A percentile compares a stretch with the other conserved stretches of the same genome.
Conservation (phyloP, 1,140 invertebrate species). For the Aphaenogaster ashmeadi region DNA sequence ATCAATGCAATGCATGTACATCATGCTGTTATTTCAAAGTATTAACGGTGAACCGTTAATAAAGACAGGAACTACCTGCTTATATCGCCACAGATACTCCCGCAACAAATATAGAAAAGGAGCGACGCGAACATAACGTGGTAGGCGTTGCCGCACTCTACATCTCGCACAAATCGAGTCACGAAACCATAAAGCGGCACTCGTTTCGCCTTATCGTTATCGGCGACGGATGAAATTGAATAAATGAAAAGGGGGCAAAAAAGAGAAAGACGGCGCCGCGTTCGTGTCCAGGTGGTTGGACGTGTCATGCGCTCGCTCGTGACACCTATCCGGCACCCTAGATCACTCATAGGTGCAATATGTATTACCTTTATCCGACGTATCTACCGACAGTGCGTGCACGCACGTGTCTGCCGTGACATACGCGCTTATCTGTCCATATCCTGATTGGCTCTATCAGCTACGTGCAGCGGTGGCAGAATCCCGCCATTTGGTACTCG, state of each 20-base stretch:
- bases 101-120: background rate
- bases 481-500: slow-evolving; percentile 64
- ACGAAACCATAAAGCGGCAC: slow-evolving; percentile 39
- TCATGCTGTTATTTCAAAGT: background rate
- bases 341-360: slow-evolving; percentile 69
- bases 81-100: background rate
- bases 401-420: slow-evolving; percentile 48
- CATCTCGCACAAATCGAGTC: slow-evolving; percentile 34
- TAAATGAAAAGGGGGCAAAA: slow-evolving; percentile 24
- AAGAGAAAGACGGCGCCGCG: background rate
- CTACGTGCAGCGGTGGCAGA: slow-evolving; percentile 49
- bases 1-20: background rate
- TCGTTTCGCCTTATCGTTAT: slow-evolving; percentile 42
- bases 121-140: background rate
- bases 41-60: background rate
- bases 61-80: background rate
- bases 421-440: slow-evolving; percentile 77
- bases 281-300: slow-evolving; percentile 28
- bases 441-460: slow-evolving; percentile 76
- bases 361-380: slow-evolving; percentile 75
- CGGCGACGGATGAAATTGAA: slow-evolving; percentile 27
- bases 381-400: slow-evolving; percentile 59
- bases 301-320: background rate
- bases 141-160: background rate
- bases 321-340: slow-evolving; percentile 45